Conservation (phyloP, 2,797 vertebrate species). For the Mus spretus region DNA sequence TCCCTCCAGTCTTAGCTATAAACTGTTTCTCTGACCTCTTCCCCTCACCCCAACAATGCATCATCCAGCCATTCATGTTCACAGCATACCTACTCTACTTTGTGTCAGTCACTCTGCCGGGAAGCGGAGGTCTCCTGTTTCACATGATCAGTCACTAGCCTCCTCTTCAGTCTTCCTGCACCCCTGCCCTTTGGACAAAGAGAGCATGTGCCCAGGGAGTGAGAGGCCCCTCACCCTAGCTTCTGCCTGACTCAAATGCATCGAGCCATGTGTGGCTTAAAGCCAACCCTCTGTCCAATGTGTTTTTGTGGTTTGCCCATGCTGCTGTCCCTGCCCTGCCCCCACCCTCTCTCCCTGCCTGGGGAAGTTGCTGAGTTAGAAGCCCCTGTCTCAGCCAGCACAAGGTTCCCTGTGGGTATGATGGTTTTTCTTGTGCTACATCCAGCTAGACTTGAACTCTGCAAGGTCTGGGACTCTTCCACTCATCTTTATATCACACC, state of each 20-base stretch:
- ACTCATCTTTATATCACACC: neutral
- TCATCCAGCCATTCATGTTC: neutral
- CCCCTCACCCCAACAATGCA: neutral
- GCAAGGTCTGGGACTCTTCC: neutral
- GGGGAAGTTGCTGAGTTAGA: neutral
- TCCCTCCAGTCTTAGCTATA: constrained; percentile 10
- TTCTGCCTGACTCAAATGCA: neutral
- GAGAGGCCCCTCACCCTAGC: neutral
- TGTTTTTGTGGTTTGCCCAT: neutral
- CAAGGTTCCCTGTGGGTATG: neutral
- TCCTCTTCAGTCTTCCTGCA: neutral
- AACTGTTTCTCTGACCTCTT: neutral
- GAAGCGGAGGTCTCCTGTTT: neutral
- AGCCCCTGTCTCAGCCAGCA: neutral
- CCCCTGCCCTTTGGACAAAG: neutral
- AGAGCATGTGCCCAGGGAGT: neutral
- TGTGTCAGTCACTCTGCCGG: neutral
- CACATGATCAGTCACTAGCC: neutral
- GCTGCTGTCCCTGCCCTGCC: neutral
- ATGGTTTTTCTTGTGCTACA: neutral
- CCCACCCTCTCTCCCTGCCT: neutral
- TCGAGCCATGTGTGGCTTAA: neutral
- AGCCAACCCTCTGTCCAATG: neutral
- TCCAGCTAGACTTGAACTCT: neutral
- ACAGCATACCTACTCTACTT: neutral